Conservation (phyloP, 2,888 invertebrate genomes). For the Theristus sp. region DNA sequence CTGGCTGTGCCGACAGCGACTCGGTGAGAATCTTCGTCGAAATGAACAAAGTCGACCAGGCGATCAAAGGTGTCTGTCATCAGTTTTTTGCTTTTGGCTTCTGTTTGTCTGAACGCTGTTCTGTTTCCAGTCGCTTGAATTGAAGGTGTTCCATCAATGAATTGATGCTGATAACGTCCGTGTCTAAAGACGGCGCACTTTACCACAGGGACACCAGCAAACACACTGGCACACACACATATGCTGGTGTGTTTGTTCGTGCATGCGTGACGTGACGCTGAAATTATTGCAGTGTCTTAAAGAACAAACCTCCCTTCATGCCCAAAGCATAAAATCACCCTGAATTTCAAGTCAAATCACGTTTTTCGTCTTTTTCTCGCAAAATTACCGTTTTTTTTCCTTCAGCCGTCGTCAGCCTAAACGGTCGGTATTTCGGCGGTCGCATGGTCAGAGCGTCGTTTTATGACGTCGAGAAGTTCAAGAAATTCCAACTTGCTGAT, state of each 20-base stretch:
- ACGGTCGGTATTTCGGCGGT: constrained; percentile 92
- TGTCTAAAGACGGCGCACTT: too few species aligned
- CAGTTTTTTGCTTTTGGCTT: not conserved
- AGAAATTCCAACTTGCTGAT: not conserved
- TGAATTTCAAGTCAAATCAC: constrained; percentile 10
- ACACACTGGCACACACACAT: too few species aligned
- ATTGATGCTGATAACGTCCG: too few species aligned
- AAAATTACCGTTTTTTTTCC: constrained; percentile 13
- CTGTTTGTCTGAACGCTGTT: too few species aligned
- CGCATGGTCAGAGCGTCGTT: constrained; percentile 85
- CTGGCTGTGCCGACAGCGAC: constrained; percentile 37
- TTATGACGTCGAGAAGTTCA: constrained; percentile 73
- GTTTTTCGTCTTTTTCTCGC: not conserved
- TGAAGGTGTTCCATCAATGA: too few species aligned
- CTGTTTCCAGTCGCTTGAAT: too few species aligned
- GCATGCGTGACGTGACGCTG: too few species aligned
- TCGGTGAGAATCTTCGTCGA: constrained; percentile 95
- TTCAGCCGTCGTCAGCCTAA: constrained; percentile 77
- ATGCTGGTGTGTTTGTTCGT: too few species aligned
- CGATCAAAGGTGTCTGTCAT: constrained; percentile 55
- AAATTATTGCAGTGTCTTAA: too few species aligned
- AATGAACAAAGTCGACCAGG: constrained; percentile 86
- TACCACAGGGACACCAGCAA: too few species aligned
- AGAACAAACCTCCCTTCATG: too few species aligned
- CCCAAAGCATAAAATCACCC: too few species aligned